Percentiles rank a stretch among this genome's conserved stretches.
phyloP scores from a whole-genome alignment of 2,113 vertebrate genomes.

The Manacus vitellinus region DNA sequence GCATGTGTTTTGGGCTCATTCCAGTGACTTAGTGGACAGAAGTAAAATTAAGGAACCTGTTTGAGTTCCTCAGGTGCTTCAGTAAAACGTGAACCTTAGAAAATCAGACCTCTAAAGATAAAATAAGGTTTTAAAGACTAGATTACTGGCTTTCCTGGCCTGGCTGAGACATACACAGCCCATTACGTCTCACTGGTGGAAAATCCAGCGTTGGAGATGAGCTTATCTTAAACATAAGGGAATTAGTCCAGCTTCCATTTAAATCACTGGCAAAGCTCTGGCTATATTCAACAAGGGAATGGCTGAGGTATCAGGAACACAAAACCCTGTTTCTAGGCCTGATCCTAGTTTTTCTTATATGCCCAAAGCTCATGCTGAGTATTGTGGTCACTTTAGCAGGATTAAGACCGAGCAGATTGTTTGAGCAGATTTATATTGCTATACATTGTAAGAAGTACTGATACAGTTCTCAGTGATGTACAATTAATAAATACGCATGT shows the following conservation, averaged over 20 bases:
- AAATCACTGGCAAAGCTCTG: conserved; percentile 35
- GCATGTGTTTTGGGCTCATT: neutral
- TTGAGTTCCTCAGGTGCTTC: neutral
- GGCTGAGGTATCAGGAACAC: conserved; percentile 34
- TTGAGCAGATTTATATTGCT: conserved; percentile 29
- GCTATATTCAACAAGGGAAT: neutral
- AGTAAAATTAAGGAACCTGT: neutral
- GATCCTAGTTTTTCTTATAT: conserved; percentile 25
- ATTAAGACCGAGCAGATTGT: conserved; percentile 31
- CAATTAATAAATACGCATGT: neutral
- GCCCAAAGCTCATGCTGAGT: conserved; percentile 33
- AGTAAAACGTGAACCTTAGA: neutral
- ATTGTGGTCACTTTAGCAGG: conserved; percentile 47
- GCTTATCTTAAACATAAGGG: conserved; percentile 22
- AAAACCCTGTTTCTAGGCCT: conserved; percentile 32
- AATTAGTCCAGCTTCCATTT: conserved; percentile 40
- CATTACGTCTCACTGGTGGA: neutral
- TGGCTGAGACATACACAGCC: neutral
- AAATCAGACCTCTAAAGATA: neutral
- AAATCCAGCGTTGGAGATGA: conserved; percentile 1
- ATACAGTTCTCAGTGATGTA: neutral
- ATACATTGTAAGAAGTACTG: neutral
- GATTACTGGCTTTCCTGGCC: neutral
- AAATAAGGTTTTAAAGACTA: neutral
- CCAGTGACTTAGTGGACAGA: neutral